Percentiles rank a stretch among this genome's conserved stretches.
These are phyloP conservation scores for Pinctada fucata DNA, from an alignment of 2,888 invertebrate species.

Conservation along the genomic window DNA sequence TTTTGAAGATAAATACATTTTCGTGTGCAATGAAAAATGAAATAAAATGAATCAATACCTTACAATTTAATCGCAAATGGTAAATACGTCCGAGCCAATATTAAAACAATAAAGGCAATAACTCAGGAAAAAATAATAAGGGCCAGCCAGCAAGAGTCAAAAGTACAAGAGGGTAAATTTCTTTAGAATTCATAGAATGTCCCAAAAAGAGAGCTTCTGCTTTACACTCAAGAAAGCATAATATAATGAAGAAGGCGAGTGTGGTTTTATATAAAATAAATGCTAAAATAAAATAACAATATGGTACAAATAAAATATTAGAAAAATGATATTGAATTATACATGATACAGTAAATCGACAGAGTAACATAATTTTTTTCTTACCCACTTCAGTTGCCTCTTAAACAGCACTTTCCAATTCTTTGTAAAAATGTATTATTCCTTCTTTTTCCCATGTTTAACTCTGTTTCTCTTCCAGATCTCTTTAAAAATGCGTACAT, in stretches of 20 bases:
- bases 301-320: too few species aligned
- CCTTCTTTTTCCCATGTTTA: not conserved
- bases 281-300: too few species aligned
- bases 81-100: not conserved
- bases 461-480: not conserved
- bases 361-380: not conserved
- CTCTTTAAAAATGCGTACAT: not conserved
- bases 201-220: not conserved
- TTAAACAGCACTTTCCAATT: not conserved
- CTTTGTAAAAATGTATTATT: not conserved
- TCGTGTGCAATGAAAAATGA: too few species aligned
- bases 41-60: too few species aligned
- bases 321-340: too few species aligned
- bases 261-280: too few species aligned
- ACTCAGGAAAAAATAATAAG: not conserved
- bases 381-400: too few species aligned
- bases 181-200: too few species aligned
- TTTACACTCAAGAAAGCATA: not conserved
- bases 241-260: not conserved
- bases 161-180: not conserved
- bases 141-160: not conserved
- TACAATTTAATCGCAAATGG: not conserved
- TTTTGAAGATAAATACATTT: too few species aligned
- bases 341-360: too few species aligned
- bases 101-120: not conserved